Conservation (phyloP, 2,888 invertebrate species). For the Folsomia candida region DNA sequence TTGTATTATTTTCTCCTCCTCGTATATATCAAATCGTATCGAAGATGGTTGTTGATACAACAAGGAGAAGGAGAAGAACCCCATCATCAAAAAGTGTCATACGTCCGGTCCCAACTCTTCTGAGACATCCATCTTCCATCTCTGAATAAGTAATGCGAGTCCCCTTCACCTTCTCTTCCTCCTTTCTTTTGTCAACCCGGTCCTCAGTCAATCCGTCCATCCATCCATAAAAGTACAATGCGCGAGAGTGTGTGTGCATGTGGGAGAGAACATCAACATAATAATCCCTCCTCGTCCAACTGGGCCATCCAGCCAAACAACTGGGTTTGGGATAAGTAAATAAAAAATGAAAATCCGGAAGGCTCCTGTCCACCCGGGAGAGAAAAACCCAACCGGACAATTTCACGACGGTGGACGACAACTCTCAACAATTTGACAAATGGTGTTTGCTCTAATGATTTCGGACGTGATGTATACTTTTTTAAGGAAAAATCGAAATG, state of each 20-base stretch:
- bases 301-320: neutral
- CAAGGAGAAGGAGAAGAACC: too few species aligned
- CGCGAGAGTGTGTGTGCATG: neutral
- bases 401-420: neutral
- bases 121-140: slow-evolving; percentile 38
- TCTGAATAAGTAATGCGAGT: slow-evolving; percentile 9
- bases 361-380: neutral
- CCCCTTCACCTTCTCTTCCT: slow-evolving; percentile 17
- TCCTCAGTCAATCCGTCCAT: slow-evolving; percentile 8
- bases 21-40: neutral
- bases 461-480: too few species aligned
- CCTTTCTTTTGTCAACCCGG: neutral
- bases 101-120: slow-evolving; percentile 36
- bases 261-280: neutral
- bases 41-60: neutral
- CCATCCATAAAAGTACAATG: neutral
- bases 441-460: neutral
- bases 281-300: neutral
- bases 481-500: too few species aligned
- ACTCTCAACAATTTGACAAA: neutral
- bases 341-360: neutral
- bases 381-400: neutral
- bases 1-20: neutral
- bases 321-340: neutral
- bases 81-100: slow-evolving; percentile 50